A percentile compares a stretch with the other conserved stretches of the same genome.
phyloP scores from a whole-genome alignment of 2,113 vertebrate species.

The Gnathonemus echidnorhynchus region DNA sequence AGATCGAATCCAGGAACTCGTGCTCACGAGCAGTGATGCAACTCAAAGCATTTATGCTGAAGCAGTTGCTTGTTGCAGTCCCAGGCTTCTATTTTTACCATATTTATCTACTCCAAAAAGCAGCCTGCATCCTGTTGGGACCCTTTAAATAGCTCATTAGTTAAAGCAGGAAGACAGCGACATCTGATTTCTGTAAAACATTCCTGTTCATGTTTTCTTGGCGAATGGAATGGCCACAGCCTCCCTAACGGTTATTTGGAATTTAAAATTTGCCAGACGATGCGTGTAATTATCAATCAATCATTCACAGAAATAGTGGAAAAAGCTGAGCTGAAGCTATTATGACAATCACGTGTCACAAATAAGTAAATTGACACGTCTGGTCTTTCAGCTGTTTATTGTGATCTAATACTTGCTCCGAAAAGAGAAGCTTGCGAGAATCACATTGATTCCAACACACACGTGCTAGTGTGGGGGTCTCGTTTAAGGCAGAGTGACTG shows the following conservation, averaged over 20 bases:
- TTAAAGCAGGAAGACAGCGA: constrained; percentile 45
- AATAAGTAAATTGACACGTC: not conserved
- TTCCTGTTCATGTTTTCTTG: not conserved
- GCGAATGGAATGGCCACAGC: not conserved
- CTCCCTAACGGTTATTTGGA: not conserved
- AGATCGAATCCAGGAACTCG: constrained; percentile 55
- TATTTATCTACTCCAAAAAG: constrained; percentile 60
- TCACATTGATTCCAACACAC: not conserved
- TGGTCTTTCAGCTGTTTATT: not conserved
- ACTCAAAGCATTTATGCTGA: constrained; percentile 65
- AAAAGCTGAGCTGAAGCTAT: constrained; percentile 5
- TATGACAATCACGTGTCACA: constrained; percentile 1
- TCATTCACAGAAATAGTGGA: not conserved
- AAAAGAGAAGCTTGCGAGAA: not conserved
- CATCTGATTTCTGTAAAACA: constrained; percentile 31
- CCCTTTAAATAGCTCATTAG: constrained; percentile 61
- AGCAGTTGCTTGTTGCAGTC: constrained; percentile 65
- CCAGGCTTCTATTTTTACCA: constrained; percentile 66
- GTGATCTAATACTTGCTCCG: not conserved
- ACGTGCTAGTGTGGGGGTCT: not conserved
- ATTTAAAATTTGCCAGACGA: constrained; percentile 21
- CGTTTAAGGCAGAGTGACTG: not conserved
- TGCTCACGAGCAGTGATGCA: constrained; percentile 67
- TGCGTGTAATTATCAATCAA: constrained; percentile 13
- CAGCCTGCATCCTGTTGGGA: constrained; percentile 56